phyloP scores from a whole-genome alignment of 2,888 invertebrate species.

The Sympetrum striolatum region DNA sequence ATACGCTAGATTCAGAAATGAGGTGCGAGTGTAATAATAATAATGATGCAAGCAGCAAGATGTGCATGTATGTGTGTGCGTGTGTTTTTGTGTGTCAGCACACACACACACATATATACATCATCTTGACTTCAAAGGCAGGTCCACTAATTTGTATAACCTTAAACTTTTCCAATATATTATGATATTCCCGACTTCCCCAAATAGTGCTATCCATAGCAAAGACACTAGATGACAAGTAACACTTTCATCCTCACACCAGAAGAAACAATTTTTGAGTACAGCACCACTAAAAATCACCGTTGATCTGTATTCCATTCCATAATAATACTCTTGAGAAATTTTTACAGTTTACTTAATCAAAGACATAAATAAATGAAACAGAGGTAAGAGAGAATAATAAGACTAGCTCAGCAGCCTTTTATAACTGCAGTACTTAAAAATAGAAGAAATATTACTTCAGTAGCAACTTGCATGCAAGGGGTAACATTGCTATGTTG shows the following conservation, averaged over 20 bases:
- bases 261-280: constrained; percentile 28
- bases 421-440: constrained; percentile 25
- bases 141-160: constrained; percentile 12
- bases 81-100: too few species aligned
- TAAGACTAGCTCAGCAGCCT: constrained; percentile 22
- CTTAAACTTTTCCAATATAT: background rate
- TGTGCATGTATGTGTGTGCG: too few species aligned
- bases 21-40: too few species aligned
- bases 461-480: background rate
- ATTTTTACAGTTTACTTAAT: background rate
- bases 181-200: constrained; percentile 4
- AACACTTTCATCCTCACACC: constrained; percentile 33
- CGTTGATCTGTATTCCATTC: background rate
- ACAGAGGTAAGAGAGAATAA: background rate
- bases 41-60: too few species aligned
- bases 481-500: constrained; percentile 8
- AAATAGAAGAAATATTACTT: background rate
- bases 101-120: too few species aligned
- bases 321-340: constrained; percentile 17
- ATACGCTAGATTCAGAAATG: too few species aligned
- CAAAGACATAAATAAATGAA: background rate
- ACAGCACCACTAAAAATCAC: constrained; percentile 32
- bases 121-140: constrained; percentile 14
- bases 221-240: constrained; percentile 5
- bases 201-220: background rate